phyloP scores from a whole-genome alignment of 1,140 invertebrate genomes.

The Melipona quadrifasciata region DNA sequence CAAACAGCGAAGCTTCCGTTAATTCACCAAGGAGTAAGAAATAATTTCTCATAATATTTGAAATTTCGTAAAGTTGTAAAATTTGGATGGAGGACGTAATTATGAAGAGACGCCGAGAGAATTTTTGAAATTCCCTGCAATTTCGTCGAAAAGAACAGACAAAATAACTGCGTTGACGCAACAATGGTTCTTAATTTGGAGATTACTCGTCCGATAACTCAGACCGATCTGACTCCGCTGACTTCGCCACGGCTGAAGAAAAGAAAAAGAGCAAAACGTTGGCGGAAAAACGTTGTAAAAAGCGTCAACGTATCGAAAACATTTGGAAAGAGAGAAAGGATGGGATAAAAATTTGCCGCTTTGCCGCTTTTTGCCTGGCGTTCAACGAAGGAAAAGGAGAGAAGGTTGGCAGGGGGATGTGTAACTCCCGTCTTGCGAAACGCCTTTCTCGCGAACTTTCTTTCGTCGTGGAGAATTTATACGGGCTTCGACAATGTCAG shows the following conservation, averaged over 20 bases:
- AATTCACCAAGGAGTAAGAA: not conserved
- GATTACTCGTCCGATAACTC: not conserved
- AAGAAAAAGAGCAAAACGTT: constrained; percentile 6
- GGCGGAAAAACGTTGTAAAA: constrained; percentile 24
- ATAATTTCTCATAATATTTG: no score
- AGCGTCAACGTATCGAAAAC: not conserved
- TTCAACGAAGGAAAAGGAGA: not conserved
- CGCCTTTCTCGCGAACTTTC: constrained; percentile 32
- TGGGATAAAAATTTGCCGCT: constrained; percentile 36
- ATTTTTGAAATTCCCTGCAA: no score
- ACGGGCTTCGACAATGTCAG: constrained; percentile 47
- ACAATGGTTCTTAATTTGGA: no score
- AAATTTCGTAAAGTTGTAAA: no score
- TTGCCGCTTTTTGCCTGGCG: not conserved
- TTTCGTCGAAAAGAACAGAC: no score
- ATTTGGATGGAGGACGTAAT: no score
- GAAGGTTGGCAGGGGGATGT: not conserved
- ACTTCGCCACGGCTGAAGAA: not conserved
- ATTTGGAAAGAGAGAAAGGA: not conserved
- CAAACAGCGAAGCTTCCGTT: not conserved
- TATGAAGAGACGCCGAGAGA: no score
- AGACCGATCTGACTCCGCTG: not conserved
- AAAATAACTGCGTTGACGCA: no score
- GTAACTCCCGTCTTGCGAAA: constrained; percentile 7
- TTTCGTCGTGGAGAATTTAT: constrained; percentile 49